Base-by-base conservation (phyloP, 2,888 invertebrate species). In the Hydrotaea diabolus region DNA sequence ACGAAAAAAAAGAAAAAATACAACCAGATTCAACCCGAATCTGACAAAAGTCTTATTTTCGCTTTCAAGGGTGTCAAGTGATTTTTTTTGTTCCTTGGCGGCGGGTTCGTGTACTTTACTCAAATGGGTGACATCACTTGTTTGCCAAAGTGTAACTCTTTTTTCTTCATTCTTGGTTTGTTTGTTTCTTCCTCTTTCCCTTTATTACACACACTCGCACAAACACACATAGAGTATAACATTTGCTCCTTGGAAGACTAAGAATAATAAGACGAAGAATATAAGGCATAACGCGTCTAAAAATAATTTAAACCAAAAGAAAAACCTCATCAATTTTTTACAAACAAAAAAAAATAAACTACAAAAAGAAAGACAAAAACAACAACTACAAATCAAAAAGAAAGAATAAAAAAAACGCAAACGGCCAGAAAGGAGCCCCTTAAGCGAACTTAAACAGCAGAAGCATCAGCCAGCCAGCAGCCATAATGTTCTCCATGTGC, bases 401-500 rank as follows among this genome's bases (percentile, higher is more conserved):
- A 31, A 26, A 43, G 23, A 55, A 71, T 2, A 23, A 46, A 39
- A 49, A 49, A 23, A 57, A 55, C n/a, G 17, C 64, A 69, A 64
- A 31, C n/a, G n/a, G n/a, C n/a, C 55, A 13, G 31, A 46, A 17
- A 43, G 46, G 66, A 49, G 66, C 26, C 46, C 49, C 64, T 64
- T 74, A 43, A 59, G 55, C 55, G 39, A 43, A 43, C 55, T 59
- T 23, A 17, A 75, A 75, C 46, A 75, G 46, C 59, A 75, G 21
- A 43, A 59, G 21, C 31, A 31, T 7, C 19, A 43, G 36, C 59
- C 75, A 13, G 31, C 5, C 55, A 77, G 73, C 49, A 43, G 62
- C 31, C 80, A 78, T 49, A 53, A 92, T 92, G 92, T 92, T 92
- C 86, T 92, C 92, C 87, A 92, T 92, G 92, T 92, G 92, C 89